Percentiles rank a stretch among this genome's conserved stretches.
Conservation (phyloP, 2,113 vertebrate genomes). For the Miniopterus natalensis region DNA sequence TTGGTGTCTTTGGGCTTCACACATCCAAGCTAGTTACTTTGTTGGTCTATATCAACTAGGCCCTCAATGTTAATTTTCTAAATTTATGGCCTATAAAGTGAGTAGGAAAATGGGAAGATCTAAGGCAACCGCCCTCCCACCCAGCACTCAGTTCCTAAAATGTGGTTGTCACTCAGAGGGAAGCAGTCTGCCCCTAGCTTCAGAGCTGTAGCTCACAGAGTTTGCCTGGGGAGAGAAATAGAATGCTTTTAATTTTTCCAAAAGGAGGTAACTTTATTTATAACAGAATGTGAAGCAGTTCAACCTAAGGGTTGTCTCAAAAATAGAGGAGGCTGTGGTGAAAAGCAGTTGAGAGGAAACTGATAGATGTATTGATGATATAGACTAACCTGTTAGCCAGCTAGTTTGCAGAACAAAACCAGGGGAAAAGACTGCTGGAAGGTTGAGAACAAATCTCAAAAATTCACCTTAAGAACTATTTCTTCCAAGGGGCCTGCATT, state of each 20-base stretch:
- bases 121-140: background rate
- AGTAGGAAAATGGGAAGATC: background rate
- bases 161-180: background rate
- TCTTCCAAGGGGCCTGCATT: background rate
- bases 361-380: background rate
- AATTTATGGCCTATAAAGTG: background rate
- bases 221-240: background rate
- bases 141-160: background rate
- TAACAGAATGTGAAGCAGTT: background rate
- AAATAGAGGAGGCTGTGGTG: background rate
- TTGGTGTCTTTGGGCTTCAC: background rate
- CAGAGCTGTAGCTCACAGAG: background rate
- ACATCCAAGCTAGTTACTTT: background rate
- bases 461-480: background rate
- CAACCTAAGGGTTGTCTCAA: background rate
- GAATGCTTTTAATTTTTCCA: background rate
- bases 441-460: background rate
- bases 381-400: background rate
- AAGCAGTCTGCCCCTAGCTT: too few relatives aligned
- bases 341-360: background rate
- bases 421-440: background rate
- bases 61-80: background rate
- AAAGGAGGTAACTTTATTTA: background rate
- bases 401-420: background rate
- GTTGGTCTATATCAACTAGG: background rate